Conservation (phyloP, 2,113 vertebrate genomes). For the Grus americana region DNA sequence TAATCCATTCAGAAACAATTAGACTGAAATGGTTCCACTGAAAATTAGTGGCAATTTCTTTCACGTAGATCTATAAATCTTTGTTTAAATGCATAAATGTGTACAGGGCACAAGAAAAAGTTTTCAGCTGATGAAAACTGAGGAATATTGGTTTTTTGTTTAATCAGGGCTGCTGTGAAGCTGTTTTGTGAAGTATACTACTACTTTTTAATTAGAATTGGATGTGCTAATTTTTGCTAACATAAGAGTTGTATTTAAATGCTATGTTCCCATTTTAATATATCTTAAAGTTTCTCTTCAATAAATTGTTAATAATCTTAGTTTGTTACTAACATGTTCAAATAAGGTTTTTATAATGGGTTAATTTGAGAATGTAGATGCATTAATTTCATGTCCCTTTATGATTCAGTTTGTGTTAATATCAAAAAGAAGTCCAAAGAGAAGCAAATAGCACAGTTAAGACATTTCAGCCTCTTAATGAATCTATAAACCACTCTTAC, state of each 20-base stretch:
- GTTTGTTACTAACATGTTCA: neutral
- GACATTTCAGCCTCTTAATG: conserved; percentile 14
- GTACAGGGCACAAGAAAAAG: neutral
- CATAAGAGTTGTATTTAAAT: neutral
- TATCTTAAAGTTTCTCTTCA: neutral
- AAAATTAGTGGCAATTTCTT: neutral
- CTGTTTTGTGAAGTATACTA: neutral
- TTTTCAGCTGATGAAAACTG: neutral
- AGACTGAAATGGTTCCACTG: neutral
- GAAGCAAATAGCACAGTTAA: conserved; percentile 29
- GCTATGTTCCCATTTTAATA: neutral
- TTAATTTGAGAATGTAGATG: neutral
- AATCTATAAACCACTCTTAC: conserved; percentile 22
- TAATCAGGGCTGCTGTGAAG: neutral
- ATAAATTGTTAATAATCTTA: neutral
- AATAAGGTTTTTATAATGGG: neutral
- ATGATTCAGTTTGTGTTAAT: neutral
- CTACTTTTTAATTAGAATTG: neutral
- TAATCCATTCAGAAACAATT: neutral
- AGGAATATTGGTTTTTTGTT: neutral
- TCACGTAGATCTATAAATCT: neutral
- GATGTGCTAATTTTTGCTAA: neutral
- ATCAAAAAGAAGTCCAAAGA: neutral
- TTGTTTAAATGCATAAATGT: neutral
- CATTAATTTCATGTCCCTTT: neutral